phyloP scores from a whole-genome alignment of 2,797 vertebrate genomes.

The Diglossa cyanea region DNA sequence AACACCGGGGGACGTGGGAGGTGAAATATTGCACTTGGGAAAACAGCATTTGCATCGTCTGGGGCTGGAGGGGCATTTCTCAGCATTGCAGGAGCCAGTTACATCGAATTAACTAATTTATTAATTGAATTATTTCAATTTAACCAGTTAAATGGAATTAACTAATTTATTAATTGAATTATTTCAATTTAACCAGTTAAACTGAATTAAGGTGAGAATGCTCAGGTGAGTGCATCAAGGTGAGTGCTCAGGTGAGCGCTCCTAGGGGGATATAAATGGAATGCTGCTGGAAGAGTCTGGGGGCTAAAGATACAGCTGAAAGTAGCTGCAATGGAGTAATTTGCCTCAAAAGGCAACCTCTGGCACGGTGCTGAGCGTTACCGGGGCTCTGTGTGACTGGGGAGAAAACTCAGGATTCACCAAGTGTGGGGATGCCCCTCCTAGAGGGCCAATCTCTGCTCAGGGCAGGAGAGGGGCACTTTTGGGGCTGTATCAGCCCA shows the following conservation, averaged over 20 bases:
- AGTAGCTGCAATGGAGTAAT: too few relatives aligned
- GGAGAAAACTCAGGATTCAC: too few relatives aligned
- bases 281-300: too few relatives aligned
- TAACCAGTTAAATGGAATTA: too few relatives aligned
- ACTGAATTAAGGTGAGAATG: too few relatives aligned
- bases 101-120: accelerated
- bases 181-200: not conserved
- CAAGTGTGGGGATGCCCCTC: not conserved
- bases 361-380: too few relatives aligned
- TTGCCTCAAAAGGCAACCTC: too few relatives aligned
- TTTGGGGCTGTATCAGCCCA: not conserved
- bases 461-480: not conserved
- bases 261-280: not conserved
- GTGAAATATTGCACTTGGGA: accelerated
- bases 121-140: too few relatives aligned
- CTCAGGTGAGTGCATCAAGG: too few relatives aligned
- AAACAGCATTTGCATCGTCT: accelerated
- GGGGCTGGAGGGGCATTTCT: not conserved
- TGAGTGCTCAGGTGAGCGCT: not conserved
- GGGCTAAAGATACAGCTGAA: too few relatives aligned
- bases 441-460: accelerated
- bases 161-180: too few relatives aligned
- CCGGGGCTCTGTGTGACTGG: too few relatives aligned
- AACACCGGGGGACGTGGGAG: accelerated
- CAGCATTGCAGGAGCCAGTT: not conserved